phyloP scores from a whole-genome alignment of 2,797 vertebrate genomes.

The Gymnocypris eckloni region DNA sequence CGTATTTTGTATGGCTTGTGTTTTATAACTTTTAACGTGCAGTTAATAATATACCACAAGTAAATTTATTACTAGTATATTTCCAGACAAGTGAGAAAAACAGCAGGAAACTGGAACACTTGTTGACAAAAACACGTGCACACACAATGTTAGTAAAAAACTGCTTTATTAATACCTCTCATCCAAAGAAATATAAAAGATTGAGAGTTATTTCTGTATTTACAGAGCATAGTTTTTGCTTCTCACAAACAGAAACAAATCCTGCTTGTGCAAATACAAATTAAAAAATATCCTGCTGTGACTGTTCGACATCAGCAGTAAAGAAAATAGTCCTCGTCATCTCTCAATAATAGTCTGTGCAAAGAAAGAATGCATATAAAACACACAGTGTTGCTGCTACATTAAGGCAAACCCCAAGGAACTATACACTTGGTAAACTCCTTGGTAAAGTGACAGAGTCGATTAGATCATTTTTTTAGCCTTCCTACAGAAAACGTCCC shows the following conservation, averaged over 20 bases:
- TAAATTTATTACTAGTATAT: slow-evolving; percentile 3
- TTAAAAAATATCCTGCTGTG: slow-evolving; percentile 90
- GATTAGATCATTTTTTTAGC: slow-evolving; percentile 63
- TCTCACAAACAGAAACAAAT: slow-evolving; percentile 94
- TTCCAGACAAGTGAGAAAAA: background rate
- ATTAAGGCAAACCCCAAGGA: slow-evolving; percentile 91
- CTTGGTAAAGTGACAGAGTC: slow-evolving; percentile 96
- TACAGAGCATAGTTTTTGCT: slow-evolving; percentile 90
- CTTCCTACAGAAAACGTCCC: background rate
- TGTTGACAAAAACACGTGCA: background rate
- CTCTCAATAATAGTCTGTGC: slow-evolving; percentile 88
- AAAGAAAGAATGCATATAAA: slow-evolving; percentile 74
- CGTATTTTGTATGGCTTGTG: background rate
- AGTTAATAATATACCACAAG: background rate
- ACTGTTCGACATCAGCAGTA: slow-evolving; percentile 82
- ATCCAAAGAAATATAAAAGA: slow-evolving; percentile 75
- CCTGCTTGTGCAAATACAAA: slow-evolving; percentile 82
- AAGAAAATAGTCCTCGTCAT: slow-evolving; percentile 78
- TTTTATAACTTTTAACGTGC: background rate
- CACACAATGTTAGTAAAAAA: slow-evolving; percentile 59
- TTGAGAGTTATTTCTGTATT: slow-evolving; percentile 80
- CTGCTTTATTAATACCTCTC: slow-evolving; percentile 81
- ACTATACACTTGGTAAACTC: slow-evolving; percentile 83
- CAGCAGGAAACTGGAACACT: background rate
- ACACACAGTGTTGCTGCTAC: slow-evolving; percentile 95